Evolutionary conservation across 2,888 invertebrate genomes (phyloP).

Genomic region (Chirona hameri): DNA sequence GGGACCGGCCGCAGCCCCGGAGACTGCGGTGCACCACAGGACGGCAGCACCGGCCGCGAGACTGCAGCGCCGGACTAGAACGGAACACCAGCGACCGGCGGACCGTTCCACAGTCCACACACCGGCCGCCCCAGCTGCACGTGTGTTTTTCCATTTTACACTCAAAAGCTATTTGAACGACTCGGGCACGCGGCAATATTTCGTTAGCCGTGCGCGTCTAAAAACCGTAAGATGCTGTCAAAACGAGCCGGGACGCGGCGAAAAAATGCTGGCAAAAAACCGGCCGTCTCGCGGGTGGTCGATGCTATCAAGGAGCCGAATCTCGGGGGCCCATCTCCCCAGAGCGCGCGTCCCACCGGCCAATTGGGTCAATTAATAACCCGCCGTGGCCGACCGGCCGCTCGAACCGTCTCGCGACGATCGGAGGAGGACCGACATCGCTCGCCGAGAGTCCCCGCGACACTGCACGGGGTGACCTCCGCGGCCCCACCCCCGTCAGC

Average conservation of each 20-base stretch:
- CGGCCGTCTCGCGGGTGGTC: slow-evolving; percentile 1
- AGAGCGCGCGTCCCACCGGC: not conserved
- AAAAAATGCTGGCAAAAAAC: slow-evolving; percentile 22
- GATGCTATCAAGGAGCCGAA: not conserved
- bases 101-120: too few species aligned
- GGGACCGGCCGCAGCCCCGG: not conserved
- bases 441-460: too few species aligned
- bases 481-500: not conserved
- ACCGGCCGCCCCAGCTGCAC: not conserved
- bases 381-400: not conserved
- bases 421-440: too few species aligned
- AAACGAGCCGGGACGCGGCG: slow-evolving; percentile 2
- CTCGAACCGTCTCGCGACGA: not conserved
- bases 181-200: not conserved
- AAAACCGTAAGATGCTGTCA: slow-evolving; percentile 24
- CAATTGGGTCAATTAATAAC: slow-evolving; percentile 27
- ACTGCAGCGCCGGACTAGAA: not conserved
- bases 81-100: not conserved
- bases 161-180: slow-evolving; percentile 10
- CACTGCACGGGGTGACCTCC: not conserved
- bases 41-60: not conserved
- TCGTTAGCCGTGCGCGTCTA: slow-evolving; percentile 11
- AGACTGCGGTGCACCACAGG: not conserved
- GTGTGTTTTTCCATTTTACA: not conserved
- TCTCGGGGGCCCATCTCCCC: not conserved